phyloP scores from a whole-genome alignment of 1,140 invertebrate genomes.

The Aleiodes sp. region DNA sequence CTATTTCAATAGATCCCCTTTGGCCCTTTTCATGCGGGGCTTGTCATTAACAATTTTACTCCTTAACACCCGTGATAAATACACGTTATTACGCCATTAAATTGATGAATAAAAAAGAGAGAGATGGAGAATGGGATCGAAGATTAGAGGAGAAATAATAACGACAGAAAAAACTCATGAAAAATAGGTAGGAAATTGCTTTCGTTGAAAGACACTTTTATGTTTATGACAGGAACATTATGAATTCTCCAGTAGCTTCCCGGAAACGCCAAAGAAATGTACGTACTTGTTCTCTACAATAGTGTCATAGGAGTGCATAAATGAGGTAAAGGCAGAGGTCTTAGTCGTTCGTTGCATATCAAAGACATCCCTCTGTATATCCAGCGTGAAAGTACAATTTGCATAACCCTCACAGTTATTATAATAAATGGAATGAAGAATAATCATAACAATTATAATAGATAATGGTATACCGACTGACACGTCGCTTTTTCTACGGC shows the following conservation, averaged over 20 bases:
- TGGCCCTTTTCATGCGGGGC: slow-evolving; percentile 9
- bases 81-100: background rate
- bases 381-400: background rate
- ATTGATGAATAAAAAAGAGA: background rate
- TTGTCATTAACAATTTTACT: slow-evolving; percentile 47
- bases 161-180: no score
- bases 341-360: background rate
- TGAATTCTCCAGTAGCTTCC: slow-evolving; percentile 56
- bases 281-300: background rate
- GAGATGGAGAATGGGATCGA: background rate
- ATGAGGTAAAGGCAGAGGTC: slow-evolving; percentile 2
- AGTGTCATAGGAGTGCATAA: background rate
- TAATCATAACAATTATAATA: background rate
- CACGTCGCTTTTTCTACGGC: background rate
- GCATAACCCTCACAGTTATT: background rate
- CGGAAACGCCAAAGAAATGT: slow-evolving; percentile 25
- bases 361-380: background rate
- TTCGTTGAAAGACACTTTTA: background rate
- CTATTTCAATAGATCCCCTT: background rate
- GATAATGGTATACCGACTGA: background rate
- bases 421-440: slow-evolving; percentile 12
- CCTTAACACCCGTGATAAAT: slow-evolving; percentile 32
- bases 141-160: background rate
- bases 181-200: background rate
- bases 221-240: slow-evolving; percentile 46